Evolutionary conservation across 2,888 invertebrate species (phyloP).

Genomic region (Balanococcus diminutus): DNA sequence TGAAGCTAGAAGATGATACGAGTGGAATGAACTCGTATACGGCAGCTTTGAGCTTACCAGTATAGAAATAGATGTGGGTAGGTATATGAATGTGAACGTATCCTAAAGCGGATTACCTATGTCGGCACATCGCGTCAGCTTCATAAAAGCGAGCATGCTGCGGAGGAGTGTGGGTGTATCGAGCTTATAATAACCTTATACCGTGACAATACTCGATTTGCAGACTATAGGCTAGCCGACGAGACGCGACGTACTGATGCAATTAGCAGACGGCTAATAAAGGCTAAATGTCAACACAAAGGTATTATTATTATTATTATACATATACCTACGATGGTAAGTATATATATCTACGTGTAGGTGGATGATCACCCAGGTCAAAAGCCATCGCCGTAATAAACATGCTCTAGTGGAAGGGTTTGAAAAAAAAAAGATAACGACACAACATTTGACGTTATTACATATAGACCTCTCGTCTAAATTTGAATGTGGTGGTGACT

Average conservation of each 20-base stretch:
- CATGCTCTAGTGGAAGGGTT: neutral
- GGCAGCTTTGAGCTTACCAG: neutral
- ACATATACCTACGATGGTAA: neutral
- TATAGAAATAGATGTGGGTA: neutral
- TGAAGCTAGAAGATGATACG: neutral
- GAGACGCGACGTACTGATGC: neutral
- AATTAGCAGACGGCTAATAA: neutral
- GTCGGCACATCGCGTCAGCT: neutral
- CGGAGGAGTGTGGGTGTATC: neutral
- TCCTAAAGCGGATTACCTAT: neutral
- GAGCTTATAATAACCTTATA: neutral
- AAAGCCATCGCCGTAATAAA: neutral
- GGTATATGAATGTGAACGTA: neutral
- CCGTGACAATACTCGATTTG: neutral
- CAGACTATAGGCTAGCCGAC: neutral
- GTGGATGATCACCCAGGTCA: neutral
- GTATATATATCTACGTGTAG: neutral
- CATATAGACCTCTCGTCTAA: neutral
- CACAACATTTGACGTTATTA: neutral
- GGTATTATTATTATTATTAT: too few species aligned
- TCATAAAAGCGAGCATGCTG: neutral
- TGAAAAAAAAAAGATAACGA: neutral
- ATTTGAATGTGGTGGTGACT: neutral
- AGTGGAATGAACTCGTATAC: slow-evolving; percentile 11
- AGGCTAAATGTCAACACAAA: neutral